Base-by-base conservation (phyloP, 2,797 vertebrate species). In the Miichthys miiuy region DNA sequence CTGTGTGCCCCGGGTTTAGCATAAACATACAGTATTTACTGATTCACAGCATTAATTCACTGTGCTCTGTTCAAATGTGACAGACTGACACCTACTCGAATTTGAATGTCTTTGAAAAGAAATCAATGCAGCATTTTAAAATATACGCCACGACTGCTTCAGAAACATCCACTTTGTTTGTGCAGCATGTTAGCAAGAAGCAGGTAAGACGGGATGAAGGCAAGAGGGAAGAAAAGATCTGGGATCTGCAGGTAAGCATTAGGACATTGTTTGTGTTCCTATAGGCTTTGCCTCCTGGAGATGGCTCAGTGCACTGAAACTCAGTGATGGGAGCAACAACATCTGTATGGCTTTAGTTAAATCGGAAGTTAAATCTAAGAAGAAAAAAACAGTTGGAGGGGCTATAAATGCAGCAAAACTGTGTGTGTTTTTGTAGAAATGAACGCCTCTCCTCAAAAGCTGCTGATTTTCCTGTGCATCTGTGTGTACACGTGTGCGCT, bases 261-360 rank as follows among this genome's bases (percentile, higher is more conserved):
- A 86, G 84, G 82, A 87, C 80, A 90, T 75, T 86, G 75, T 84
- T 86, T 89, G 81, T 79, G 82, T 74, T 92, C 82, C 87, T 87
- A 85, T 84, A 89, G 87, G 86, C 90, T 91, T 91, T 93, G 83
- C 87, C 87, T 88, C 74, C 84, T 75, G 80, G 88, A 21, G 55
- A 81, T 67, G 80, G 79, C 85, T 91, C 76, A 80, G 81, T 34
- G 64, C 61, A 34, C 50, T 77, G 58, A 87, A 87, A 88, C 68
- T 80, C 74, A 68, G 66, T 34, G 14, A 83, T 30, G 23, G 82
- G 77, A 82, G 79, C 64, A 85, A 77, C 72, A 87, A 86, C 89
- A 93, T 88, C 88, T 84, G 88, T 87, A 81, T 56, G 65, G 83
- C 81, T 88, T 91, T 80, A 72, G 70, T 77, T 74, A 80, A 79